These are phyloP conservation scores for Oscheius sp. DNA, from an alignment of 2,888 invertebrate species.

Conservation along the genomic window DNA sequence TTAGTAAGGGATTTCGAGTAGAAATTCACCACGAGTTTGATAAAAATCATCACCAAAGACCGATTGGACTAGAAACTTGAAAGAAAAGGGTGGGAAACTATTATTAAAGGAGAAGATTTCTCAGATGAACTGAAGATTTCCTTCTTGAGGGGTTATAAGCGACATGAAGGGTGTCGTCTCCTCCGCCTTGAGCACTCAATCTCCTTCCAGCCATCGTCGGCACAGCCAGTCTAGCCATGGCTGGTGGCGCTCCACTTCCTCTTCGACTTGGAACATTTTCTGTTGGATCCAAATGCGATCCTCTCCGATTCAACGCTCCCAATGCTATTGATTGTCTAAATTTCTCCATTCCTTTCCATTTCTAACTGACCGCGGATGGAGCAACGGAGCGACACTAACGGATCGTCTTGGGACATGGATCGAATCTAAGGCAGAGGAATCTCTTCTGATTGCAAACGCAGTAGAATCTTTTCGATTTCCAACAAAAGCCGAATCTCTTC, in stretches of 20 bases:
- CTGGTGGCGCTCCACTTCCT: slow-evolving; percentile 14
- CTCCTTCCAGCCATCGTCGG: neutral
- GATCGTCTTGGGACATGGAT: slow-evolving; percentile 32
- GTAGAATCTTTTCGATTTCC: slow-evolving; percentile 35
- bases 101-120: slow-evolving; percentile 18
- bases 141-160: slow-evolving; percentile 16
- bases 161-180: slow-evolving; percentile 7
- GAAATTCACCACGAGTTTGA: too few relatives aligned
- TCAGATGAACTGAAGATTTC: slow-evolving; percentile 19
- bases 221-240: neutral
- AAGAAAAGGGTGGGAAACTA: too few relatives aligned
- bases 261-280: slow-evolving; percentile 11
- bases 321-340: slow-evolving; percentile 39
- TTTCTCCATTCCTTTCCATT: neutral
- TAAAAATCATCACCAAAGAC: too few relatives aligned
- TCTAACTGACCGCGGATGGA: slow-evolving; percentile 28
- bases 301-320: slow-evolving; percentile 28
- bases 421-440: slow-evolving; percentile 3
- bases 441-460: slow-evolving; percentile 26
- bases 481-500: slow-evolving; percentile 16
- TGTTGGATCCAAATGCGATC: slow-evolving; percentile 7
- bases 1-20: neutral
- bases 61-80: too few relatives aligned
- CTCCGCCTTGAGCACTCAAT: slow-evolving; percentile 12
- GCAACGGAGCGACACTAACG: slow-evolving; percentile 43